Base-by-base conservation (phyloP, 1,140 invertebrate species). In the Dolichoris vasculosae region DNA sequence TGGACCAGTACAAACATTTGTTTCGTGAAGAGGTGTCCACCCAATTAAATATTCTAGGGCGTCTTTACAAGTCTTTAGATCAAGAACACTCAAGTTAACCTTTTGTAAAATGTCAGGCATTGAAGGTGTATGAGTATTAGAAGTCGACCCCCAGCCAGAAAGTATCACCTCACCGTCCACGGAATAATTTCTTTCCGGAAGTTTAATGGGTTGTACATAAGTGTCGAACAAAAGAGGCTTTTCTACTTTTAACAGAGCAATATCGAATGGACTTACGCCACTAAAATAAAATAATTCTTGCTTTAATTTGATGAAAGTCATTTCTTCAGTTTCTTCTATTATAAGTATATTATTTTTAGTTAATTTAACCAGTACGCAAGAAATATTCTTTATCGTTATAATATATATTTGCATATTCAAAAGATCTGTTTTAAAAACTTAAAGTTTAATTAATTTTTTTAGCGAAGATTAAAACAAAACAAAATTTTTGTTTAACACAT, bases 1-100 rank as follows among this genome's bases (percentile, higher is more conserved):
- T 2, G 95, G 95, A 43, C 94, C 94, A 17, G 95, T 95, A 90
- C 95, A 96, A 35, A 96, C 89, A 85, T 96, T 95, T 43, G 91
- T 91, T 4, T 76, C n/a, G 8, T 88, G 88, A 11, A 94, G 82
- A 23, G 91, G 87, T 0, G 90, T 88, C 3, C 82, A 71, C 86
- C 87, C 89, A 15, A 26, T 63, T 0, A 90, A 20, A 1, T 23
- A n/a, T 51, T 90, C 75, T 6, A 93, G n/a, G 40, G 88, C 87
- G 20, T 43, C 32, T 43, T 88, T 88, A 78, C 93, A 93, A 30
- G 81, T 87, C 6, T 78, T 30, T 7, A 89, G 71, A 73, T 88
- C 82, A 0, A 93, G 79, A n/a, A 92, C 9, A 2, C 90, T 90
- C 1, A 92, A 64, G 30, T 82, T 79, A 13, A 83, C 90, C 26